Percentiles rank a stretch among this genome's conserved stretches.
These are phyloP conservation scores for Malacosoma neustria DNA, from an alignment of 2,888 invertebrate species.

Conservation along the genomic window DNA sequence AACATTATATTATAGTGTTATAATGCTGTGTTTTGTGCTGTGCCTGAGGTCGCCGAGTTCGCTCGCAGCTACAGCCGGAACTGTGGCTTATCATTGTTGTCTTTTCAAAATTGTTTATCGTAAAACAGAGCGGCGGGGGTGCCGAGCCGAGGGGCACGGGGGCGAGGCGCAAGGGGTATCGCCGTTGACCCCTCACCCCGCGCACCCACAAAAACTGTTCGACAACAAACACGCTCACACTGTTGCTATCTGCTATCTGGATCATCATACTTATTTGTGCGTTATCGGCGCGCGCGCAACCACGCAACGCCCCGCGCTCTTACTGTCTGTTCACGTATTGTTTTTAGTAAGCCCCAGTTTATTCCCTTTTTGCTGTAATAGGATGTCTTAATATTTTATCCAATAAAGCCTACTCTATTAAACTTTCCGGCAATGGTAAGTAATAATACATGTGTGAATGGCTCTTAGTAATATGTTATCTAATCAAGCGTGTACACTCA, in stretches of 20 bases:
- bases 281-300: conserved; percentile 11
- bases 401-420: background rate
- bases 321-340: conserved; percentile 6
- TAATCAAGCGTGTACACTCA: too few relatives aligned
- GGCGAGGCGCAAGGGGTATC: conserved; percentile 27
- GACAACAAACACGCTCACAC: conserved; percentile 10
- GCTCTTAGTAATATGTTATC: too few relatives aligned
- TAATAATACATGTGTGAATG: too few relatives aligned
- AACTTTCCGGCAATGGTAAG: background rate
- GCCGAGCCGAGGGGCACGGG: conserved; percentile 16
- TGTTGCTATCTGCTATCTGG: conserved; percentile 23
- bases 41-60: too few relatives aligned
- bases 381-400: background rate
- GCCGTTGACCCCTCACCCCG: conserved; percentile 29
- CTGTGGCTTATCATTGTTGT: conserved; percentile 26
- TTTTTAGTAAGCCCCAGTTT: background rate
- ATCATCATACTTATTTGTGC: conserved; percentile 18
- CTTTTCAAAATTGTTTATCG: conserved; percentile 37
- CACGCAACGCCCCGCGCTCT: too few relatives aligned
- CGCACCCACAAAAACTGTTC: background rate
- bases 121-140: conserved; percentile 29
- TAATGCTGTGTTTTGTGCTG: too few relatives aligned
- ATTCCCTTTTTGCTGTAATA: background rate
- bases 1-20: too few relatives aligned
- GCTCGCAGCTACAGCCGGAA: conserved; percentile 33